A percentile compares a stretch with the other conserved stretches of the same genome.
phyloP scores from a whole-genome alignment of 2,797 vertebrate species.

The Characodon lateralis region DNA sequence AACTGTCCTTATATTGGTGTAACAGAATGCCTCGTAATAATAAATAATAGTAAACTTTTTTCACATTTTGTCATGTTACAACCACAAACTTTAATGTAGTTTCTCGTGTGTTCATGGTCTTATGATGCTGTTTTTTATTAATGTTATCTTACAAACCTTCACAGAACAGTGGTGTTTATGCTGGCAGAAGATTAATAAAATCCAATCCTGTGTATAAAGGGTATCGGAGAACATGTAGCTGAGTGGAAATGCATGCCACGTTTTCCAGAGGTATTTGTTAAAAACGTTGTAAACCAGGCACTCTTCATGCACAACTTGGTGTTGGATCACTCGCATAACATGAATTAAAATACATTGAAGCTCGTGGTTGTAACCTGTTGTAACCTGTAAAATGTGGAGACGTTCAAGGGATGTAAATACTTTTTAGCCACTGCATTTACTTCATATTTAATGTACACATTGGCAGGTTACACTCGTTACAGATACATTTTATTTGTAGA shows the following conservation, averaged over 20 bases:
- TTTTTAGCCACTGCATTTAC: not conserved
- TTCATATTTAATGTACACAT: not conserved
- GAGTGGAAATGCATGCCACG: no score
- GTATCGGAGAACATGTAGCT: no score
- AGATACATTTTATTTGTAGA: slow-evolving; percentile 17
- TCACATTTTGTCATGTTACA: not conserved
- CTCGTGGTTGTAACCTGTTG: not conserved
- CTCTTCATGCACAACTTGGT: no score
- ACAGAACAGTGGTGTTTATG: not conserved
- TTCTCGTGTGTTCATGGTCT: not conserved
- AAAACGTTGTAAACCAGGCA: no score
- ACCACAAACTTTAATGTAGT: not conserved
- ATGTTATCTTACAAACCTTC: not conserved
- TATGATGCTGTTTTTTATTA: not conserved
- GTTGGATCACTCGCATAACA: no score
- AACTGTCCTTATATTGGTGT: not conserved
- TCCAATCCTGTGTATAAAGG: no score
- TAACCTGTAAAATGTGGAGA: not conserved
- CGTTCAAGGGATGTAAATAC: not conserved
- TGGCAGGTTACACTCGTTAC: not conserved
- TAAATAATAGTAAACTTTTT: not conserved
- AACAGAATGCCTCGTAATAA: not conserved
- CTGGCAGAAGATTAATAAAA: not conserved
- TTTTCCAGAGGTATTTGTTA: no score
- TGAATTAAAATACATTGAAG: no score